These are phyloP conservation scores for Plotosus lineatus DNA, from an alignment of 2,113 vertebrate genomes.

Conservation along the genomic window DNA sequence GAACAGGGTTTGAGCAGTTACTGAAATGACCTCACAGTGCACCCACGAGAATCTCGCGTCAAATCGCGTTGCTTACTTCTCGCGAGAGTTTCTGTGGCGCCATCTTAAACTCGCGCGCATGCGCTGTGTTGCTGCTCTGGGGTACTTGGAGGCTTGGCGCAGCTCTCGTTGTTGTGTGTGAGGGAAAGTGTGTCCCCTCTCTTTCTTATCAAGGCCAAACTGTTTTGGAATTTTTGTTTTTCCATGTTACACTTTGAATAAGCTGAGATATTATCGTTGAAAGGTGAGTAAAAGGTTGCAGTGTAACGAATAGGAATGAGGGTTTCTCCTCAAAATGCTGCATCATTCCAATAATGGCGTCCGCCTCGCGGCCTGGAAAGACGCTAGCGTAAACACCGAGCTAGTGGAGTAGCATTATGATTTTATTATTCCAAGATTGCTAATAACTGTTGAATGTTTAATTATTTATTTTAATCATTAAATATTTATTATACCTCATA, in stretches of 20 bases:
- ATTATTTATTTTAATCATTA: not conserved
- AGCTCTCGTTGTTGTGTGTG: not conserved
- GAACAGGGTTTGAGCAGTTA: too few relatives aligned
- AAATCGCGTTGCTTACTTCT: not conserved
- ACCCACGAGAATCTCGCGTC: not conserved
- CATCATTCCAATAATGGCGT: conserved; percentile 1
- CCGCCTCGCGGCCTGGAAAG: not conserved
- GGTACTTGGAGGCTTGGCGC: not conserved
- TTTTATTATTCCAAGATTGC: too few relatives aligned
- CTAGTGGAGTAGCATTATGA: too few relatives aligned
- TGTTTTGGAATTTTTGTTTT: not conserved
- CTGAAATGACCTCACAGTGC: too few relatives aligned
- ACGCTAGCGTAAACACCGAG: not conserved
- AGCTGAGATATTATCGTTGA: not conserved
- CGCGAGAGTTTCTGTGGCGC: not conserved
- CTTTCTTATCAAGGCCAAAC: not conserved
- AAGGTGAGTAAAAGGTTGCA: not conserved
- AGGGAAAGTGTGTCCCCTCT: too few relatives aligned
- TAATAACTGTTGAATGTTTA: not conserved
- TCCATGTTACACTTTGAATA: not conserved
- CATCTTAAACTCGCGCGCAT: not conserved
- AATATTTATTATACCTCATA: too few relatives aligned
- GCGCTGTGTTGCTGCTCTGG: not conserved
- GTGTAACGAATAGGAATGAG: too few relatives aligned
- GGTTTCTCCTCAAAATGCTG: conserved; percentile 10